Evolutionary conservation across 2,888 invertebrate genomes (phyloP), one percentile per base, ranked within the genome.

Genomic region (Chelonus formosanus): DNA sequence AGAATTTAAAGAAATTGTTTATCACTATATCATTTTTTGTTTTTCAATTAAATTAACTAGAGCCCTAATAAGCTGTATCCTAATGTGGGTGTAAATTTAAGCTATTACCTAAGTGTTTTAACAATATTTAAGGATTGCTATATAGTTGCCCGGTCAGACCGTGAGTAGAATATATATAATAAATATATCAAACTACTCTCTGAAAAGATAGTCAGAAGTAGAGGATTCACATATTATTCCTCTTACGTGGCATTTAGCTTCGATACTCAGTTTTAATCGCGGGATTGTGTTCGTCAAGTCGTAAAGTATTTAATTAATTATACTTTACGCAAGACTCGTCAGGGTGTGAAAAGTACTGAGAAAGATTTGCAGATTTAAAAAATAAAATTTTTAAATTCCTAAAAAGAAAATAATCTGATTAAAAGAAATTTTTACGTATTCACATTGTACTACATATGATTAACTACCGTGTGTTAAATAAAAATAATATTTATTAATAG

Each of bases 401-500:
- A 66, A 65, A 63, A 61, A 63, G 54, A 58, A 63, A 70, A 69
- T 59, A 52, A 57, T 40, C 36, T 32, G 20, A 20, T 20, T 20
- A 20, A 20, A 20, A 1, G 20, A 20, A 20, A 20, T 20, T 20
- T 20, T 20, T 20, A 59, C 60, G 61, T 61, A 68, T 68, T 53
- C 63, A 52, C 62, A 67, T 36, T 44, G 52, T 45, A 63, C 52
- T 57, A n/a, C 20, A 20, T 20, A 20, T 20, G 20, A 20, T 20
- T 20, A 52, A 65, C 61, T 56, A 48, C 34, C 47, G 55, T 60
- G 67, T 47, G 44, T 32, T 53, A 59, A 62, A 48, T 66, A 71
- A 73, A 72, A 70, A 74, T 74, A 71, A 75, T 70, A 72, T 74
- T 74, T 78, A 74, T 75, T 78, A 76, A 76, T 75, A 73, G 77